phyloP scores from a whole-genome alignment of 2,113 vertebrate species.

The Poecilia latipinna region DNA sequence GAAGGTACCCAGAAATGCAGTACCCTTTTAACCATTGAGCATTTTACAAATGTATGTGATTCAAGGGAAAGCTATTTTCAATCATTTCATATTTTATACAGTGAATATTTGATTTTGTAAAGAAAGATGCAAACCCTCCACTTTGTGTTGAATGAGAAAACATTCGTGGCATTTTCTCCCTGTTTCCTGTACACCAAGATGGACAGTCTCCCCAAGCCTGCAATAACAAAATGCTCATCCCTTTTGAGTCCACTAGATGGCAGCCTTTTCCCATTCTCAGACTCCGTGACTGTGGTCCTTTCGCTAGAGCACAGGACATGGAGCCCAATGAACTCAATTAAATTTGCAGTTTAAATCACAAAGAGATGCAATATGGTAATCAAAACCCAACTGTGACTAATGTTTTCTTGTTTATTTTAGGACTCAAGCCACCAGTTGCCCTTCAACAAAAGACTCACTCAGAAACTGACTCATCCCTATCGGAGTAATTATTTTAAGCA shows the following conservation, averaged over 20 bases:
- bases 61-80: background rate
- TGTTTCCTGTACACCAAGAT: no score
- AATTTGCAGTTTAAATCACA: conserved; percentile 33
- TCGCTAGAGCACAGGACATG: conserved; percentile 2
- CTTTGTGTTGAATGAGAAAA: no score
- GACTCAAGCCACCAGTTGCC: conserved; percentile 13
- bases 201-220: no score
- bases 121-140: background rate
- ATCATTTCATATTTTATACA: background rate
- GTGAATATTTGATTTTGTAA: background rate
- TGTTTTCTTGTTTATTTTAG: conserved; percentile 31
- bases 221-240: background rate
- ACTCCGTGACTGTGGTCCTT: background rate
- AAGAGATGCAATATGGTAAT: conserved; percentile 9
- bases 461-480: no score
- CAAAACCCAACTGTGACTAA: conserved; percentile 32
- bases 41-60: background rate
- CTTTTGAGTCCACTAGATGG: conserved; percentile 49
- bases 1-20: no score
- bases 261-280: conserved; percentile 13
- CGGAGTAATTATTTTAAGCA: background rate
- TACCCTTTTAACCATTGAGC: no score
- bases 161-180: no score
- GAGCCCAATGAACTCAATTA: conserved; percentile 47
- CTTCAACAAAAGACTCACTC: background rate